phyloP scores from a whole-genome alignment of 2,888 invertebrate genomes.

The Pollenia labialis region DNA sequence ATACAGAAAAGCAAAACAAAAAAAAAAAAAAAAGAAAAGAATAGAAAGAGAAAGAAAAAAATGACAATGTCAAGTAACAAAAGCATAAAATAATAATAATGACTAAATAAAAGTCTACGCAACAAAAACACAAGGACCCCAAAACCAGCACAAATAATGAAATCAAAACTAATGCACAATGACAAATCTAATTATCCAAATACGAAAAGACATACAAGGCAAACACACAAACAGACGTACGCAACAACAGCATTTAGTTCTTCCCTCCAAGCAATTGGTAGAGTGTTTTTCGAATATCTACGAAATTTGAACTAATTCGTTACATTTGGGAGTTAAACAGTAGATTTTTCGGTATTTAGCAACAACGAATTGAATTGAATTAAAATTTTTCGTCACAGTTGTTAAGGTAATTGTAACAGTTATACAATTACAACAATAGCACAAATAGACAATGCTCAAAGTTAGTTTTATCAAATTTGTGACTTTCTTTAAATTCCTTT shows the following conservation, averaged over 20 bases:
- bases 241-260: neutral
- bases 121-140: neutral
- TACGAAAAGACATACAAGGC: neutral
- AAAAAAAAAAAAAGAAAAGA: neutral
- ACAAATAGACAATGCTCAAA: too few relatives aligned
- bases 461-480: too few relatives aligned
- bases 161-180: conserved; percentile 69
- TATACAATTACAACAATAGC: too few relatives aligned
- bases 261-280: too few relatives aligned
- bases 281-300: too few relatives aligned
- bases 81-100: conserved; percentile 34
- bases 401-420: too few relatives aligned
- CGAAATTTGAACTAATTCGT: too few relatives aligned
- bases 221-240: neutral
- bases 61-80: conserved; percentile 48
- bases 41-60: neutral
- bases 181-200: conserved; percentile 70
- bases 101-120: neutral
- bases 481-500: too few relatives aligned
- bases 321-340: too few relatives aligned
- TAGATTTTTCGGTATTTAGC: too few relatives aligned
- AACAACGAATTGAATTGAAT: too few relatives aligned
- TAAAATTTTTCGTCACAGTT: too few relatives aligned
- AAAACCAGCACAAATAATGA: conserved; percentile 43
- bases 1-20: conserved; percentile 7